Percentiles rank a stretch among this genome's conserved stretches.
These are phyloP conservation scores for Pygmarrhopalites habei DNA, from an alignment of 1,140 invertebrate genomes.

Conservation along the genomic window DNA sequence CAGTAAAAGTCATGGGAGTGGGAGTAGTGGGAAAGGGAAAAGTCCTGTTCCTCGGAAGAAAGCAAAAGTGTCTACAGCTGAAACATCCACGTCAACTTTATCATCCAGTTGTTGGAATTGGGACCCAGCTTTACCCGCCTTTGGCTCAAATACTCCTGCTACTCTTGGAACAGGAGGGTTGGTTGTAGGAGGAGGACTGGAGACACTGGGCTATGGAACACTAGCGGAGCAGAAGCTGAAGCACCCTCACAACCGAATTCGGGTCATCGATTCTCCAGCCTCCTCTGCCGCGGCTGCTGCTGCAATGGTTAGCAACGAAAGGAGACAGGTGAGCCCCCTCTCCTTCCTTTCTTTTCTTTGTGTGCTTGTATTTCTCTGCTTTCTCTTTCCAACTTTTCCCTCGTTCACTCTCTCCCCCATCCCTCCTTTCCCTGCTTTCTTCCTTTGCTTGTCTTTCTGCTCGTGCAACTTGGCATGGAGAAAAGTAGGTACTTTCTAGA, in stretches of 20 bases:
- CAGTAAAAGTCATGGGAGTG: neutral
- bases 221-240: slow-evolving; percentile 6
- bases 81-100: slow-evolving; percentile 13
- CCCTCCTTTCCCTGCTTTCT: too few species aligned
- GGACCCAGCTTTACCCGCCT: neutral
- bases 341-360: too few species aligned
- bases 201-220: too few species aligned
- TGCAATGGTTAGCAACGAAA: neutral
- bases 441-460: too few species aligned
- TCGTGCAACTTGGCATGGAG: too few species aligned
- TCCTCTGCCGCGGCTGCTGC: neutral
- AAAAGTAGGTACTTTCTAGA: too few species aligned
- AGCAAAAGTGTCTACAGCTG: slow-evolving; percentile 9
- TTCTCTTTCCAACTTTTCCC: too few species aligned
- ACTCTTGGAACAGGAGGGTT: too few species aligned
- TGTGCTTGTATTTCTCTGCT: too few species aligned
- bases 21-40: neutral
- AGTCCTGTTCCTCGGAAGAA: slow-evolving; percentile 22
- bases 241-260: slow-evolving; percentile 15
- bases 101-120: neutral
- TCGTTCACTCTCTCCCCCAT: too few species aligned
- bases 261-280: slow-evolving; percentile 16
- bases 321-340: slow-evolving; percentile 1
- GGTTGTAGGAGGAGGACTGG: too few species aligned
- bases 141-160: too few species aligned